Evolutionary conservation across 2,797 vertebrate genomes (phyloP).

Genomic region (Psittacula derbiana): DNA sequence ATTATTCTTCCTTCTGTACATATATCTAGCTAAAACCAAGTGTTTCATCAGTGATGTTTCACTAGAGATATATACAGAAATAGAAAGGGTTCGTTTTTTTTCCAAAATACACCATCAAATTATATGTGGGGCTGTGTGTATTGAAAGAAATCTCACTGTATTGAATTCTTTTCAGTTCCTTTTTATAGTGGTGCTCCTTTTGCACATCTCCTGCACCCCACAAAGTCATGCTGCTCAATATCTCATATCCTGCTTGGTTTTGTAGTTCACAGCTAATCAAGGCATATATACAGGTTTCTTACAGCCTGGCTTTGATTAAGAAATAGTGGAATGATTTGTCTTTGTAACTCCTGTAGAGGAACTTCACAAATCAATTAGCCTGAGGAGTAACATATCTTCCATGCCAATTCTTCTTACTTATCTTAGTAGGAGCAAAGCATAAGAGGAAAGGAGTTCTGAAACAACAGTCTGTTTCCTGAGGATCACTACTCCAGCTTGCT

Average conservation of each 20-base stretch:
- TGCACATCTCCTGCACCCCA: no score
- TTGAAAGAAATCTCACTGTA: neutral
- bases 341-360: neutral
- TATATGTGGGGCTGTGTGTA: fast-evolving
- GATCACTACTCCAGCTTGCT: neutral
- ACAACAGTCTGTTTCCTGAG: neutral
- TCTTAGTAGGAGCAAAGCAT: neutral
- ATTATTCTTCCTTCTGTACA: neutral
- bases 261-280: neutral
- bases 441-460: neutral
- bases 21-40: neutral
- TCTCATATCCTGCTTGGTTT: neutral
- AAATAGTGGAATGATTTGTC: neutral
- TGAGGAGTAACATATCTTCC: neutral
- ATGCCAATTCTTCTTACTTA: neutral
- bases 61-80: neutral
- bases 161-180: neutral
- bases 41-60: neutral
- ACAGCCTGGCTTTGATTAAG: neutral
- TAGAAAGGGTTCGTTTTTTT: fast-evolving
- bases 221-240: neutral
- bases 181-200: neutral
- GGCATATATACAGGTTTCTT: neutral
- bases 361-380: neutral
- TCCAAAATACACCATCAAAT: neutral